Percentiles rank a stretch among this genome's conserved stretches.
These are phyloP conservation scores for Gambusia yucatana DNA, from an alignment of 2,797 vertebrate species.

Conservation along the genomic window DNA sequence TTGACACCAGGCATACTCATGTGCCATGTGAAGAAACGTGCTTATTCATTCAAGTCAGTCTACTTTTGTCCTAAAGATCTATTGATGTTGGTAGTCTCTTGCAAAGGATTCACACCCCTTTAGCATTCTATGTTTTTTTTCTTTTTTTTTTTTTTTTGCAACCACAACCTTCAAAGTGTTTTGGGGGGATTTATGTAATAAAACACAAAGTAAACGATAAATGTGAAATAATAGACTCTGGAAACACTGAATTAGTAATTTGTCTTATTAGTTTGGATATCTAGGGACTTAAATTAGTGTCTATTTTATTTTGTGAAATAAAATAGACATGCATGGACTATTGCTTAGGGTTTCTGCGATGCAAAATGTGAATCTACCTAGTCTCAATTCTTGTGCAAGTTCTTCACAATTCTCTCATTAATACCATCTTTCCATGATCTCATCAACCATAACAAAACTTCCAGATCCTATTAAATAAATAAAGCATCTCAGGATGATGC, in stretches of 20 bases:
- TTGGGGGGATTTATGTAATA: neutral
- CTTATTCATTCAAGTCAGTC: conserved; percentile 19
- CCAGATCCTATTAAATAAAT: neutral
- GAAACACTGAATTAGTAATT: neutral
- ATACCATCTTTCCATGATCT: neutral
- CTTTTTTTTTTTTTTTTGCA: neutral
- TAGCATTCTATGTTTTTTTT: neutral
- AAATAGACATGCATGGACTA: neutral
- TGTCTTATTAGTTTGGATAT: neutral
- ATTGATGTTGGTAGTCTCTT: neutral
- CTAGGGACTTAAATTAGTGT: neutral
- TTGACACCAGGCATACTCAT: conserved; percentile 28
- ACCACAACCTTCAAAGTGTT: neutral
- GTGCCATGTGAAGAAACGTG: conserved; percentile 2
- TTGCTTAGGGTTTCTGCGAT: neutral
- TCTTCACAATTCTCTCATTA: neutral
- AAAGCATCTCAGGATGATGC: neutral
- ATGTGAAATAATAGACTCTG: neutral
- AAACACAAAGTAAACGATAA: neutral
- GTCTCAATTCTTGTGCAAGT: neutral
- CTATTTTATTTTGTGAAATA: neutral
- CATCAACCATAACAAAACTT: neutral
- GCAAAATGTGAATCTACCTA: neutral
- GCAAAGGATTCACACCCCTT: neutral
- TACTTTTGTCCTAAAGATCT: neutral